Base-by-base conservation (phyloP, 2,113 vertebrate species). In the Embiotoca jacksoni region DNA sequence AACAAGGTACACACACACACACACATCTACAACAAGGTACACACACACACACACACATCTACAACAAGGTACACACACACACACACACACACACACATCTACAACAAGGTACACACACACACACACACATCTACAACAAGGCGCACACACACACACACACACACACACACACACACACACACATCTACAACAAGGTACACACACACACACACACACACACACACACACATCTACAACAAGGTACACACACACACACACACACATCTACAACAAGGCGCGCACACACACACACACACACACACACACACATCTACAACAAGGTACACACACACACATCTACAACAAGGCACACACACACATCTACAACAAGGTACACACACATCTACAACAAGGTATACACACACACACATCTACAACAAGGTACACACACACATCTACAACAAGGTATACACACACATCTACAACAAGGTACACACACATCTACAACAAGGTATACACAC, bases 161-260 rank as follows among this genome's bases (percentile, higher is more conserved):
- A 54, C 53, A 54, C 50, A 47, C 11, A 16, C 47, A 44, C 41
- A 44, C 5, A 44, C 11, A 41, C 6, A 11, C 41, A 41, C 41
- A 44, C 9, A n/a, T 11, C 39, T 41, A 4, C 39, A 41, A 7
- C 36, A 37, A 3, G 6, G 23, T 33, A 54, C 53, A 54, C 50
- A 47, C 11, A 16, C 47, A 44, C 41, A 44, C 5, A 44, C 11
- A 41, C 6, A 11, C 41, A 41, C 41, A 44, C 9, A n/a, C n/a
- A n/a, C n/a, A n/a, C n/a, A 5, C 39, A 99, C 81, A 99, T 99
- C 85, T 99, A 99, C 78, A 99, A 99, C 94, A 99, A 99, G 98
- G 98, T 99, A 92, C 86, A 32, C 10, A 36, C 44, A 15, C 52
- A 54, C 35, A 14, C 3, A 32, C 9, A 14, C 11, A 32, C 54